These are phyloP conservation scores for Pelagia noctiluca DNA, from an alignment of 30 jellyfish, hydroid and myxozoan species.

Conservation along the genomic window DNA sequence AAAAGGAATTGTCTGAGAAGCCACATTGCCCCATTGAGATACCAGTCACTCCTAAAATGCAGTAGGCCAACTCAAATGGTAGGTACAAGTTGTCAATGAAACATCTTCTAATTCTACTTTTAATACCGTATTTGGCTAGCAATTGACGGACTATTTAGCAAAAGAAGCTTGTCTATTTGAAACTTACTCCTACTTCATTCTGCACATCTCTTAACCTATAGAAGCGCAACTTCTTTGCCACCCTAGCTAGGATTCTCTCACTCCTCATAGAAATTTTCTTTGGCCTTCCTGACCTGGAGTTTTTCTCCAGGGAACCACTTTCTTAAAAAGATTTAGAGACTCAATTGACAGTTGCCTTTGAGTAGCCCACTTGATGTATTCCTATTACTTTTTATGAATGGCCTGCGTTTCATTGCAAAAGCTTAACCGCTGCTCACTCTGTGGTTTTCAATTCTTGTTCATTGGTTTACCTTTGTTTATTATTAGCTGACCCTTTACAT, in stretches of 20 bases:
- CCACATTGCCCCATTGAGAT: background rate
- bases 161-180: background rate
- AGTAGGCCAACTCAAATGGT: background rate
- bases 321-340: background rate
- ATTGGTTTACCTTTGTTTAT: background rate
- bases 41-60: conserved; percentile 1
- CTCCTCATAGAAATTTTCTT: background rate
- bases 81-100: background rate
- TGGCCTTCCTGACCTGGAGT: background rate
- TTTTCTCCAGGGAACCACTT: conserved; percentile 2
- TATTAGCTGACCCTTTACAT: too few species aligned
- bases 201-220: too few species aligned
- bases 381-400: background rate
- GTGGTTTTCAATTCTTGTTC: background rate
- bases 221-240: conserved; percentile 1
- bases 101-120: background rate
- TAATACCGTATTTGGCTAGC: background rate
- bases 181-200: background rate
- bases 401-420: background rate
- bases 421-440: background rate
- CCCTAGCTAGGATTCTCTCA: background rate
- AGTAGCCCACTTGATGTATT: background rate
- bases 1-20: background rate
- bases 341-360: background rate
- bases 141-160: background rate